Evolutionary conservation across 2,797 vertebrate species (phyloP).

Genomic region (Megaceryle alcyon): DNA sequence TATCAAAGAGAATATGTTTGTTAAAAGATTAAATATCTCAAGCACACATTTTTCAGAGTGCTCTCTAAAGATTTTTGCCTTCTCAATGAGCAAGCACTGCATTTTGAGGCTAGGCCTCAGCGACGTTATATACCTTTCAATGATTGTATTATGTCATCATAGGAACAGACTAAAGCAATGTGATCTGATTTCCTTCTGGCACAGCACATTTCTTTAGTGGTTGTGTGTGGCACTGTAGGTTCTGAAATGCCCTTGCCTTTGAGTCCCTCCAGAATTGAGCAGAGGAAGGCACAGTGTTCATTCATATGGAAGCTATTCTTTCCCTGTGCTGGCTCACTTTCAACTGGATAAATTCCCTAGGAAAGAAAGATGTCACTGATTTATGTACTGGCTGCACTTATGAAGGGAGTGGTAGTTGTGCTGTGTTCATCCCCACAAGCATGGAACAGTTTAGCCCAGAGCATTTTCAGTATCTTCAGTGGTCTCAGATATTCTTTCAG

Average conservation of each 20-base stretch:
- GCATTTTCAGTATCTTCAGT: neutral
- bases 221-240: neutral
- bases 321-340: neutral
- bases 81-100: neutral
- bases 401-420: neutral
- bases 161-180: neutral
- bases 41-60: neutral
- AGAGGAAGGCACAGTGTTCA: neutral
- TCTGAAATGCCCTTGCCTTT: neutral
- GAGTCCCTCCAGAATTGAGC: neutral
- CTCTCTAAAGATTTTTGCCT: neutral
- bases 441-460: neutral
- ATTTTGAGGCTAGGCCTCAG: neutral
- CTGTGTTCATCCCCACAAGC: neutral
- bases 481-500: neutral
- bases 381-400: accelerated
- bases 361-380: neutral
- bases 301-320: neutral
- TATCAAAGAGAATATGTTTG: neutral
- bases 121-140: neutral
- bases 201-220: neutral
- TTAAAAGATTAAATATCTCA: neutral
- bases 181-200: neutral
- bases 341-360: neutral
- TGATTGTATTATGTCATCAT: neutral